Evolutionary conservation across 2,113 vertebrate species (phyloP).

Genomic region (Dissostichus mawsoni): DNA sequence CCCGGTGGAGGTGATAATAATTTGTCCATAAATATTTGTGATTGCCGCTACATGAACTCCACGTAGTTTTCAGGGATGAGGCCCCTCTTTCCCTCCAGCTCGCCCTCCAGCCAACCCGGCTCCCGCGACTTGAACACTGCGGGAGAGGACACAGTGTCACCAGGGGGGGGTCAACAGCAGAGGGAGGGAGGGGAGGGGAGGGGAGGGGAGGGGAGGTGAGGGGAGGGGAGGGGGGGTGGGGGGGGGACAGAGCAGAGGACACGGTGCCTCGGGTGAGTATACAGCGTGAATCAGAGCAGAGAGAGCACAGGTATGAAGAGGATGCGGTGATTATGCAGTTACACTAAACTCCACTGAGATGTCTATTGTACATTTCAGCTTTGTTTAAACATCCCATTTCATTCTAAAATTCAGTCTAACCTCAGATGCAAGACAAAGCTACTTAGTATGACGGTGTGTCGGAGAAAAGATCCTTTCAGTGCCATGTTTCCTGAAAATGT

Average conservation of each 20-base stretch:
- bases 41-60: slow-evolving; percentile 87
- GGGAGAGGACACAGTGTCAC: slow-evolving; percentile 64
- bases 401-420: slow-evolving; percentile 1
- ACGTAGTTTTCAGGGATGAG: slow-evolving; percentile 99
- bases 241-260: slow-evolving; percentile 40
- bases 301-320: slow-evolving; percentile 28
- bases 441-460: slow-evolving; percentile 33
- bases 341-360: background rate
- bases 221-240: slow-evolving; percentile 11
- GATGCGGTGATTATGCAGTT: slow-evolving; percentile 5
- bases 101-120: slow-evolving; percentile 98
- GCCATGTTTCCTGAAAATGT: slow-evolving; percentile 18
- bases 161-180: slow-evolving; percentile 5
- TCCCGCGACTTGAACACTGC: slow-evolving; percentile 89
- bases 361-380: background rate
- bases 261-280: slow-evolving; percentile 38
- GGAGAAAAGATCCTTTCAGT: background rate
- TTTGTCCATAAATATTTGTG: slow-evolving; percentile 52
- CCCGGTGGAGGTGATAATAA: slow-evolving; percentile 38
- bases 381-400: background rate
- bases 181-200: slow-evolving; percentile 8
- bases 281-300: slow-evolving; percentile 23
- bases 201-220: slow-evolving; percentile 9
- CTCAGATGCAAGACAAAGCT: slow-evolving; percentile 7
- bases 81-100: slow-evolving; percentile 94